Percentiles rank a stretch among this genome's conserved stretches.
phyloP scores from a whole-genome alignment of 2,888 invertebrate species.

The Brenthis daphne region DNA sequence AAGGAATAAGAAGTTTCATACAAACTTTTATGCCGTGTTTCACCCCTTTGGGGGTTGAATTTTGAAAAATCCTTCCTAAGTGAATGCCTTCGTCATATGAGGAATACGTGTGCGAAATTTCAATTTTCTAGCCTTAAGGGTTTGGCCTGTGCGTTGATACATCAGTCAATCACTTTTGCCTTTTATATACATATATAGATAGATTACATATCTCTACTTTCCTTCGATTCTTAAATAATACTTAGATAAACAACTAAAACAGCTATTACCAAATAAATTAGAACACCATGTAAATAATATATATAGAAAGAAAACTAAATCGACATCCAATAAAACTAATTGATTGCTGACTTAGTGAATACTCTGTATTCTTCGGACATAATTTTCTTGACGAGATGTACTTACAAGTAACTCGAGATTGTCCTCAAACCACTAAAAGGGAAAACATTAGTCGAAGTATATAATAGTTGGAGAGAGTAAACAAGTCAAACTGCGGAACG shows the following conservation, averaged over 20 bases:
- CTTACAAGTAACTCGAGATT: conserved; percentile 59
- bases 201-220: too few relatives aligned
- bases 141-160: too few relatives aligned
- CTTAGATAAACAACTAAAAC: neutral
- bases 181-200: too few relatives aligned
- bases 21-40: too few relatives aligned
- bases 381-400: conserved; percentile 44
- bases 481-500: conserved; percentile 57
- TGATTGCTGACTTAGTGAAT: conserved; percentile 30
- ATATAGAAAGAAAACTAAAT: conserved; percentile 14
- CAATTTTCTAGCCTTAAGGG: too few relatives aligned
- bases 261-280: conserved; percentile 2
- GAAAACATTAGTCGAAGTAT: conserved; percentile 56
- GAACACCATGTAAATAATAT: conserved; percentile 13
- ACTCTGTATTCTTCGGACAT: conserved; percentile 34
- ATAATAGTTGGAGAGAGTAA: conserved; percentile 56
- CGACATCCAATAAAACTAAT: conserved; percentile 30
- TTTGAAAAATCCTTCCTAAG: too few relatives aligned
- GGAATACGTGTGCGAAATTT: too few relatives aligned
- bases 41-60: too few relatives aligned
- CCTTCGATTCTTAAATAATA: neutral
- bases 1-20: too few relatives aligned
- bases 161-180: too few relatives aligned
- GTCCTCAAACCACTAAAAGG: conserved; percentile 54
- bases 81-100: too few relatives aligned